phyloP scores from a whole-genome alignment of 2,113 vertebrate genomes.

The Centrocercus urophasianus region DNA sequence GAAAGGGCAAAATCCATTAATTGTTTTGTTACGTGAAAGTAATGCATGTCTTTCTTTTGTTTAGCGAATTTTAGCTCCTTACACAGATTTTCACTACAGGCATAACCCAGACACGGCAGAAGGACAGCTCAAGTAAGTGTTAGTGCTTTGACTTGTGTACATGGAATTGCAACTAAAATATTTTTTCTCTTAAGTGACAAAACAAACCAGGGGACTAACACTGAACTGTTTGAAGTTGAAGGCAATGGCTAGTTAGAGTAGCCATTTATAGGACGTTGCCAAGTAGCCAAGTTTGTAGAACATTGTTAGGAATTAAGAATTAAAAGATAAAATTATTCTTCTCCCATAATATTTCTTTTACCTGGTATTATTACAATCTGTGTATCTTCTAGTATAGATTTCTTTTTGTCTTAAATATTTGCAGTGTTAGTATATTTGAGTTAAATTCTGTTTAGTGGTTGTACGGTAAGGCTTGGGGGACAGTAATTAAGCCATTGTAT shows the following conservation, averaged over 20 bases:
- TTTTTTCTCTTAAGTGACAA: background rate
- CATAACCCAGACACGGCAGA: conserved; percentile 97
- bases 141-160: background rate
- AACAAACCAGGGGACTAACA: background rate
- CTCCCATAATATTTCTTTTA: background rate
- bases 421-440: background rate
- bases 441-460: background rate
- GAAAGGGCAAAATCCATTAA: background rate
- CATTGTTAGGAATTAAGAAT: background rate
- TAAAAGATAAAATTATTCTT: background rate
- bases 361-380: background rate
- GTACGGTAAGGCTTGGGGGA: background rate
- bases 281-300: background rate
- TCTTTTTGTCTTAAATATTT: background rate
- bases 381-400: background rate
- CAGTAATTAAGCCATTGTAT: background rate
- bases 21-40: conserved; percentile 29
- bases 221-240: background rate
- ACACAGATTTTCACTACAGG: conserved; percentile 99
- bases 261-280: too few relatives aligned
- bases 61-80: conserved; percentile 97
- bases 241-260: background rate
- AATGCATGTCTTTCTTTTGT: conserved; percentile 44
- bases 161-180: background rate
- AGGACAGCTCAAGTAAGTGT: conserved; percentile 96